Conservation (phyloP, 1,140 invertebrate species). For the Aplysia californica region DNA sequence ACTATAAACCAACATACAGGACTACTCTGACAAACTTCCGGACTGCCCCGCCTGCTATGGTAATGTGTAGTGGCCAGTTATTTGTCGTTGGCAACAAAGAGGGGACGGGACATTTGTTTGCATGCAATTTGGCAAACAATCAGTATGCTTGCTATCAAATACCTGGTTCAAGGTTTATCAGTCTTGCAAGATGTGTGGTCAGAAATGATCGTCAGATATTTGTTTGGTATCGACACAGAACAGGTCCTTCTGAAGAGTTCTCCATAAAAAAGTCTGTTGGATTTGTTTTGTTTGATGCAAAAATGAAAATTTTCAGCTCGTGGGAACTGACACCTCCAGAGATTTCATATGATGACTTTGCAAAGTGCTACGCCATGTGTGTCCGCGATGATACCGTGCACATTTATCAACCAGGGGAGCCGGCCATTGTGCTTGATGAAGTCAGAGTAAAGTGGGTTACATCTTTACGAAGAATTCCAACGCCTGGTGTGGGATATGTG, state of each 20-base stretch:
- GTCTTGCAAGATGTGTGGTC: conserved; percentile 55
- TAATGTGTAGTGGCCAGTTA: conserved; percentile 55
- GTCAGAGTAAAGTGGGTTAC: conserved; percentile 58
- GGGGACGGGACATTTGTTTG: conserved; percentile 60
- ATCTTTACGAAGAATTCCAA: conserved; percentile 49
- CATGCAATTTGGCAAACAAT: conserved; percentile 57
- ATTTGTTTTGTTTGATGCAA: conserved; percentile 65
- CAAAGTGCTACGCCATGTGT: conserved; percentile 52
- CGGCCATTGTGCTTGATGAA: conserved; percentile 59
- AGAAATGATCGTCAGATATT: conserved; percentile 57
- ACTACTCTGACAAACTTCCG: conserved; percentile 61
- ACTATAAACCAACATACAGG: conserved; percentile 59
- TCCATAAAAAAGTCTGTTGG: conserved; percentile 63
- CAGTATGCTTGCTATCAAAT: conserved; percentile 63
- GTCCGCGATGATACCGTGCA: conserved; percentile 57
- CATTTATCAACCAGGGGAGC: conserved; percentile 61
- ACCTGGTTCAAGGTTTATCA: conserved; percentile 60
- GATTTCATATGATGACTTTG: conserved; percentile 62
- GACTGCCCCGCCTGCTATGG: conserved; percentile 60
- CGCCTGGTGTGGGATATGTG: conserved; percentile 27
- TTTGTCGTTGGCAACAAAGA: conserved; percentile 62
- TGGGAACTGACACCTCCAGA: conserved; percentile 58
- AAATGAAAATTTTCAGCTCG: conserved; percentile 55
- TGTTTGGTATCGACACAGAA: conserved; percentile 62
- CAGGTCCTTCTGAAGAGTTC: conserved; percentile 64